Base-by-base conservation (phyloP, 2,888 invertebrate genomes). In the Ptychoptera albimana region DNA sequence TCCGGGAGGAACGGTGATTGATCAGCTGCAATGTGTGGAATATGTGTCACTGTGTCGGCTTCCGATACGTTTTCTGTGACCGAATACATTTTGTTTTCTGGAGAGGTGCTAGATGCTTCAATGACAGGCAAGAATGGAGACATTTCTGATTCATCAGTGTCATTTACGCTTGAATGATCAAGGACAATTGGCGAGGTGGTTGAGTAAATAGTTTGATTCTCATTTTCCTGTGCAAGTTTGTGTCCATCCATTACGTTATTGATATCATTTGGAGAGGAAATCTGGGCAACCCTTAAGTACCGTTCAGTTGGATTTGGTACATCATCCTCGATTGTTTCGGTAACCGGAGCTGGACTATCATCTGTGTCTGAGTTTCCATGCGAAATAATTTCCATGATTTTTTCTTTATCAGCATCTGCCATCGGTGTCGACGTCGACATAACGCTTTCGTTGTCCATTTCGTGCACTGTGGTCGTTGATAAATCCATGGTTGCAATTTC, bases 1-100 rank as follows among this genome's bases (percentile, higher is more conserved):
- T 78, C 79, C 8, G 79, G 77, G 52, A 79, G 60, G 55, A 78
- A 79, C 6, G 79, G 79, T 13, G 50, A 49, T 40, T 47, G 47
- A 34, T 48, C 47, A 2, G 38, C 29, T 2, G 37, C 39, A 6
- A 31, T 10, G 10, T 43, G 40, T 12, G 29, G 42, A 6, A 31
- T 10, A 12, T 43, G 40, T 11, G 29, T 30, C 9, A 11, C 9
- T 16, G 43, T 43, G 30, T 39, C 41, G n/a, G 16, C 16, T 43
- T 41, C 43, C 2, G 45, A 32, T 10, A 37, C 14, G 42, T 48
- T 48, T 32, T 47, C 50, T 1, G 47, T 47, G 2, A 47, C 47
- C 5, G 45, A 32, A 37, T 47, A 47, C 43, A 42, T 47, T 32
- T 32, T 32, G 4, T 23, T 23, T 3, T 23, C 23, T 31, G 41